phyloP scores from a whole-genome alignment of 2,797 vertebrate species.

The Acrossocheilus wenchowensis region DNA sequence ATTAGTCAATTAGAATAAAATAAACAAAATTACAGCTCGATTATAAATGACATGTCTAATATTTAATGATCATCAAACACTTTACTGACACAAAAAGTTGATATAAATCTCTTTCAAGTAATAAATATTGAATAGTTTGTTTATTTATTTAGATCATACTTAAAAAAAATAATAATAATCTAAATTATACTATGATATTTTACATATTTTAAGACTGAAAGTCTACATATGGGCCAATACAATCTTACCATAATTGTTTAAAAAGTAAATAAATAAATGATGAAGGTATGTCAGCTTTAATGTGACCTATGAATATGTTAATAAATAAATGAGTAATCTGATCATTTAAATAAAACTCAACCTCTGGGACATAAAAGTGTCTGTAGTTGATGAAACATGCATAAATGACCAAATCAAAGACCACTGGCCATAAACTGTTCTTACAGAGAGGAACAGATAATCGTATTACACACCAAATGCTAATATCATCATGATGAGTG shows the following conservation, averaged over 20 bases:
- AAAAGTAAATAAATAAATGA: too few relatives aligned
- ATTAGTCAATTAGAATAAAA: not conserved
- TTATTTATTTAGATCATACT: not conserved
- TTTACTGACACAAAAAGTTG: not conserved
- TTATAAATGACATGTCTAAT: not conserved
- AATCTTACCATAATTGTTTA: not conserved
- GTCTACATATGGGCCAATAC: not conserved
- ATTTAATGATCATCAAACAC: not conserved
- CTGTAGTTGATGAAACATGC: not conserved
- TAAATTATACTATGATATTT: not conserved
- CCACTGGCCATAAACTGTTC: conserved; percentile 3
- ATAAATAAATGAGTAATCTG: not conserved
- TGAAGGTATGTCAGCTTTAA: not conserved
- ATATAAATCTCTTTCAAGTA: not conserved
- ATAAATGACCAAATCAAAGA: not conserved
- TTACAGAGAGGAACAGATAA: conserved; percentile 23
- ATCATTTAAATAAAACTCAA: not conserved
- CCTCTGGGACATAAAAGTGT: not conserved
- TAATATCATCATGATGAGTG: conserved; percentile 47
- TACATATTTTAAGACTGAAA: not conserved
- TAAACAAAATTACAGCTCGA: not conserved
- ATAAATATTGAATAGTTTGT: not conserved
- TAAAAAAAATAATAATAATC: not conserved
- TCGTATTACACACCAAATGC: conserved; percentile 5
- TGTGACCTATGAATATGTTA: not conserved